phyloP scores from a whole-genome alignment of 2,888 invertebrate species.

The Rhamnusium bicolor region DNA sequence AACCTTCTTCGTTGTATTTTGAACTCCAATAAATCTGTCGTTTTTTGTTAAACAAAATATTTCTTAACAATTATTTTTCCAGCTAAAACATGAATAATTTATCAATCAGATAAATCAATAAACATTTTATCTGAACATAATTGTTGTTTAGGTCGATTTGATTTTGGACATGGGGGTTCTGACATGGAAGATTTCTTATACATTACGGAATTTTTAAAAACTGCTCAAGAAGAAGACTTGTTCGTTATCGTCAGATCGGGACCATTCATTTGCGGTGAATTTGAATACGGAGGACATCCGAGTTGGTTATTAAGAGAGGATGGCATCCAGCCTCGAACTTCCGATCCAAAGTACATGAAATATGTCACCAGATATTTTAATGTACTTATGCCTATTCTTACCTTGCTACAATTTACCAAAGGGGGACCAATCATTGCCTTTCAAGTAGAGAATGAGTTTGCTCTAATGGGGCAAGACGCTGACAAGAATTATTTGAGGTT shows the following conservation, averaged over 20 bases:
- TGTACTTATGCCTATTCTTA: slow-evolving; percentile 71
- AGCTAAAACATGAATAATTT: too few species aligned
- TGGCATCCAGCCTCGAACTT: slow-evolving; percentile 51
- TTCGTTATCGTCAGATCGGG: slow-evolving; percentile 88
- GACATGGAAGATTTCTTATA: slow-evolving; percentile 74
- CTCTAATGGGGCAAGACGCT: slow-evolving; percentile 52
- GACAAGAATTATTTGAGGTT: slow-evolving; percentile 68
- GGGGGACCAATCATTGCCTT: slow-evolving; percentile 91
- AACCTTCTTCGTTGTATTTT: too few species aligned
- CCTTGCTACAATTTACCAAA: slow-evolving; percentile 76
- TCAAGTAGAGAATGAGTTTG: slow-evolving; percentile 82
- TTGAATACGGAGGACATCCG: slow-evolving; percentile 76
- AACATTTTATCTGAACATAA: too few species aligned
- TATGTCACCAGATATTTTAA: slow-evolving; percentile 73
- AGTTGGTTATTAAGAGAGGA: slow-evolving; percentile 65
- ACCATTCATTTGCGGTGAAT: slow-evolving; percentile 95
- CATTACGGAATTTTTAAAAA: slow-evolving; percentile 78
- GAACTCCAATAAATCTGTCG: too few species aligned
- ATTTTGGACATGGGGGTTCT: slow-evolving; percentile 74
- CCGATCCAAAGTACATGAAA: slow-evolving; percentile 66
- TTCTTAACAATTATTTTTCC: too few species aligned
- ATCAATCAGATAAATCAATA: too few species aligned
- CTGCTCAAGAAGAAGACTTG: slow-evolving; percentile 85
- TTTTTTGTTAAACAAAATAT: too few species aligned
- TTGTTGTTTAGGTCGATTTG: slow-evolving; percentile 80